These are phyloP conservation scores for Nasonia giraulti DNA, from an alignment of 1,140 invertebrate genomes.

Conservation along the genomic window DNA sequence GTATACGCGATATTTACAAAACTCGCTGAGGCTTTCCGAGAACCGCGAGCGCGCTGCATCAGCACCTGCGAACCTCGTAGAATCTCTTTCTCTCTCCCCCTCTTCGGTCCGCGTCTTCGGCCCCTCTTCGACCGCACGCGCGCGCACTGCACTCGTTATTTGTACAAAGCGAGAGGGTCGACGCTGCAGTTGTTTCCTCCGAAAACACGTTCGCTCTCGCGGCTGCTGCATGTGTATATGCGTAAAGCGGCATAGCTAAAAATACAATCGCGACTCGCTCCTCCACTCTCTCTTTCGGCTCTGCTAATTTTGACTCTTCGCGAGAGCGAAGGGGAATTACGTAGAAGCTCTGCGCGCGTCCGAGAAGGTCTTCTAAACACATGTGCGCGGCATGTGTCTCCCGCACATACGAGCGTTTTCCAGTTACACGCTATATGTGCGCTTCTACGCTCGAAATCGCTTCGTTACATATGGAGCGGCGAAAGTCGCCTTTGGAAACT, in stretches of 20 bases:
- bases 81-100: constrained; percentile 10
- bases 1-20: constrained; percentile 21
- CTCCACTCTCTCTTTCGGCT: background rate
- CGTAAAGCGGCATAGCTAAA: constrained; percentile 22
- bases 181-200: constrained; percentile 36
- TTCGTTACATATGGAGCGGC: background rate
- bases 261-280: constrained; percentile 42
- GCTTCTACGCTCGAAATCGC: no score
- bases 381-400: constrained; percentile 39
- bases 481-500: no score
- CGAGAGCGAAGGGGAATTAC: background rate
- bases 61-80: constrained; percentile 21
- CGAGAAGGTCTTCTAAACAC: constrained; percentile 43
- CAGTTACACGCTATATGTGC: no score
- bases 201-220: constrained; percentile 41
- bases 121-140: background rate
- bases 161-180: constrained; percentile 27
- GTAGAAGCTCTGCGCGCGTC: background rate
- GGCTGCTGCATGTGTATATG: background rate
- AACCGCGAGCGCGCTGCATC: constrained; percentile 1
- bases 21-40: constrained; percentile 19
- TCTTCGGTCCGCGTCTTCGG: background rate
- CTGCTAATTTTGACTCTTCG: constrained; percentile 43
- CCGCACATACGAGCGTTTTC: no score
- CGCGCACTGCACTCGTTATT: constrained; percentile 32